Conservation (phyloP, 2,113 vertebrate species). For the Calypte anna region DNA sequence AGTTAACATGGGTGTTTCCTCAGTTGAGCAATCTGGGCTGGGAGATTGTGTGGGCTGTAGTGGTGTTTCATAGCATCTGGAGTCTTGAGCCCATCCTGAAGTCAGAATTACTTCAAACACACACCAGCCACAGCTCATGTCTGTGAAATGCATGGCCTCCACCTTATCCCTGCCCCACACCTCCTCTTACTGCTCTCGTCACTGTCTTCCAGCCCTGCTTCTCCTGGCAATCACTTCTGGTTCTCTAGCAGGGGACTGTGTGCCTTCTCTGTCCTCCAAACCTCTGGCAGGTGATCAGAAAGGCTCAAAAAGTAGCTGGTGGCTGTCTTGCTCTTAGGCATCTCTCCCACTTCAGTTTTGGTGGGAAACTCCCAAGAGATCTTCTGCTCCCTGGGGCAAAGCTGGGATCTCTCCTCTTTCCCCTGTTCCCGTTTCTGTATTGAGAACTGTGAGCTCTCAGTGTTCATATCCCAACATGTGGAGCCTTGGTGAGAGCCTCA, state of each 20-base stretch:
- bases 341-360: background rate
- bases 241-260: background rate
- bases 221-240: background rate
- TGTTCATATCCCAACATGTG: background rate
- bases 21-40: background rate
- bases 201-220: background rate
- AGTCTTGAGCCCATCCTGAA: background rate
- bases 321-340: background rate
- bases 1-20: background rate
- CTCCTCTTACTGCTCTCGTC: background rate
- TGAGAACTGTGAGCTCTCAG: background rate
- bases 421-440: background rate
- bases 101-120: background rate
- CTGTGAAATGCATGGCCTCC: background rate
- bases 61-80: constrained; percentile 4
- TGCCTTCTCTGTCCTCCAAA: background rate
- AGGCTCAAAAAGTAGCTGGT: background rate
- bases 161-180: fast-evolving
- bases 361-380: background rate
- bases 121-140: background rate
- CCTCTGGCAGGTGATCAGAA: background rate
- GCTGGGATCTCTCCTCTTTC: background rate
- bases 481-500: background rate
- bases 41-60: background rate
- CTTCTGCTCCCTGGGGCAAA: background rate